Evolutionary conservation across 2,888 invertebrate genomes (phyloP).

Genomic region (Chymomyza fuscimana): DNA sequence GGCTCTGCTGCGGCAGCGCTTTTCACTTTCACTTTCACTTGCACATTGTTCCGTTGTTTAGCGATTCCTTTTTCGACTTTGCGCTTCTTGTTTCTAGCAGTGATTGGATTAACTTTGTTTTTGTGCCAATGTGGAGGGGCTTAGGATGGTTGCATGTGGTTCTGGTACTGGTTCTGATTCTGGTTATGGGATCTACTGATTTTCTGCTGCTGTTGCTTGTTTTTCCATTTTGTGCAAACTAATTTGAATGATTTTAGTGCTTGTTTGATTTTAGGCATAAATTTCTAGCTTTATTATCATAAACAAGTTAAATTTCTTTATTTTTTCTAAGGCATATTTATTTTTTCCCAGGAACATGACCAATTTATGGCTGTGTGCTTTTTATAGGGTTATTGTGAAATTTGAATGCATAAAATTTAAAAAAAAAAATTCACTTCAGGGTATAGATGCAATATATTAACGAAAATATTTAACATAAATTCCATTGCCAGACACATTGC

Average conservation of each 20-base stretch:
- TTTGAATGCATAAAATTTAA: too few species aligned
- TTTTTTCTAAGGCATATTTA: slow-evolving; percentile 33
- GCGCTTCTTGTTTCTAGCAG: background rate
- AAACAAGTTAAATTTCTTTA: slow-evolving; percentile 4
- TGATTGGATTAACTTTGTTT: slow-evolving; percentile 57
- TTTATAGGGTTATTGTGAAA: too few species aligned
- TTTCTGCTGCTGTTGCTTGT: slow-evolving; percentile 46
- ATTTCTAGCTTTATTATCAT: slow-evolving; percentile 63
- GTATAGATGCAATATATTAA: too few species aligned
- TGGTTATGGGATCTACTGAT: slow-evolving; percentile 34
- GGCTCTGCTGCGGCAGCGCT: slow-evolving; percentile 19
- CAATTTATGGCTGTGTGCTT: too few species aligned
- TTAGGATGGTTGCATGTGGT: slow-evolving; percentile 16
- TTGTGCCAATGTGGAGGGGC: background rate
- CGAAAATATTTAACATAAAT: too few species aligned
- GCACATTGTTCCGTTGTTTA: slow-evolving; percentile 56
- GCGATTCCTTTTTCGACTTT: slow-evolving; percentile 28
- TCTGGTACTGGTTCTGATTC: background rate
- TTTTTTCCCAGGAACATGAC: background rate
- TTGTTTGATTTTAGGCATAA: slow-evolving; percentile 40
- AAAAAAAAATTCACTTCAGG: too few species aligned
- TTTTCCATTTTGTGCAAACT: slow-evolving; percentile 36
- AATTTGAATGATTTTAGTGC: slow-evolving; percentile 62
- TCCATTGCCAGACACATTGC: too few species aligned
- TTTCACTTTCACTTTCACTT: slow-evolving; percentile 51